Conservation (phyloP, 2,888 invertebrate species). For the Eupithecia dodoneata region DNA sequence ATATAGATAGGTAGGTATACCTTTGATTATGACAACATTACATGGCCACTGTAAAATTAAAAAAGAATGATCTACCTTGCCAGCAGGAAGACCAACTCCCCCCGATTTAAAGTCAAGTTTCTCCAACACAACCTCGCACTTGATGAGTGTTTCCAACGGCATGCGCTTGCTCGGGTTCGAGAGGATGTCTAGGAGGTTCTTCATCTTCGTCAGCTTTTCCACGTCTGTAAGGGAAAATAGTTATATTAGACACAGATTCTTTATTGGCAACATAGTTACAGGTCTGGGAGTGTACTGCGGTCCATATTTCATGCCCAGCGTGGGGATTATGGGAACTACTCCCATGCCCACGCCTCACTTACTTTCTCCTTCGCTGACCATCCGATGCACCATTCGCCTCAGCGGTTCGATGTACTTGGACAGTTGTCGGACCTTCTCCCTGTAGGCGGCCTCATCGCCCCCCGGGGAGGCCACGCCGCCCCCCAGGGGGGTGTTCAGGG, state of each 20-base stretch:
- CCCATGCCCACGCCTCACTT: constrained; percentile 5
- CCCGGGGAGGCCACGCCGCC: constrained; percentile 75
- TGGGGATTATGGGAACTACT: no score
- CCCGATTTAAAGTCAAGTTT: constrained; percentile 91
- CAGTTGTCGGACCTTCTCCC: constrained; percentile 96
- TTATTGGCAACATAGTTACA: no score
- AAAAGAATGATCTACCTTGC: constrained; percentile 60
- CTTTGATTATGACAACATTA: no score
- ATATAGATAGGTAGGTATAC: no score
- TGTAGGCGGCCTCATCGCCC: constrained; percentile 93
- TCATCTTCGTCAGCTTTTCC: constrained; percentile 97
- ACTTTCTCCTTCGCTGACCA: constrained; percentile 91
- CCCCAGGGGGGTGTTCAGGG: constrained; percentile 90
- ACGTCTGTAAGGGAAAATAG: constrained; percentile 84
- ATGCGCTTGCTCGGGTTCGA: constrained; percentile 95
- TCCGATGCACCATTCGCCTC: constrained; percentile 94
- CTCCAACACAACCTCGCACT: constrained; percentile 96
- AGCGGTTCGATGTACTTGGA: constrained; percentile 97
- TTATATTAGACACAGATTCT: neutral
- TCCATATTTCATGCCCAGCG: no score
- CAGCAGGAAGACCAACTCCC: constrained; percentile 67
- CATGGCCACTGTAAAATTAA: neutral
- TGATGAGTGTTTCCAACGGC: constrained; percentile 94
- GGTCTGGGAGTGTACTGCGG: no score
- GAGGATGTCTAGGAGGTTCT: constrained; percentile 95